Evolutionary conservation across 2,888 invertebrate species (phyloP).

Genomic region (Steinernema hermaphroditum): DNA sequence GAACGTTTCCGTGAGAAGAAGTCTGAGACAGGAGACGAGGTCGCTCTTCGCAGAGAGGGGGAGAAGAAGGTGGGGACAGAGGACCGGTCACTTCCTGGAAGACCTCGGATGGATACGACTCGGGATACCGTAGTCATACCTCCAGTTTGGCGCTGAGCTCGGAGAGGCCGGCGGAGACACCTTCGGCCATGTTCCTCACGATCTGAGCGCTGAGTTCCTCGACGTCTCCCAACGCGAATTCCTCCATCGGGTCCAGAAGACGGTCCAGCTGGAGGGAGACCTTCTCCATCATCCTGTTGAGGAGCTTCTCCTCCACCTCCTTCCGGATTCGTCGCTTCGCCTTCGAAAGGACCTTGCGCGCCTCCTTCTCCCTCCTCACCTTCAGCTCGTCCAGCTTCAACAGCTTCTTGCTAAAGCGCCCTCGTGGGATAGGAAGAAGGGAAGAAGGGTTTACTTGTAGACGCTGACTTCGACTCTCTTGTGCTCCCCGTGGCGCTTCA

Average conservation of each 20-base stretch:
- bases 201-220: neutral
- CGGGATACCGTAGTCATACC: neutral
- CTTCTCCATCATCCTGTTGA: neutral
- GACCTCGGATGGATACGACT: neutral
- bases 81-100: constrained; percentile 2
- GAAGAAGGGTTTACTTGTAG: neutral
- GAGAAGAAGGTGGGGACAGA: neutral
- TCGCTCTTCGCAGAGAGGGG: neutral
- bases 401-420: neutral
- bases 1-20: neutral
- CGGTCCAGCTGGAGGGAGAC: neutral
- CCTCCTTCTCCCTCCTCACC: constrained; percentile 12
- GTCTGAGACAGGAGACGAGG: neutral
- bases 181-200: constrained; percentile 1
- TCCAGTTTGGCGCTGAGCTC: neutral
- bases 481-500: constrained; percentile 1
- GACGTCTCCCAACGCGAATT: neutral
- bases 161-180: neutral
- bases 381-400: neutral
- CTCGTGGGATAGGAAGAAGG: too few species aligned
- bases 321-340: neutral
- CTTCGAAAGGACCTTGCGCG: neutral
- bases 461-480: neutral
- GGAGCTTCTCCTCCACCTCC: neutral
- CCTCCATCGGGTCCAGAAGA: neutral